These are phyloP conservation scores for Schizaphis graminum DNA, from an alignment of 2,888 invertebrate genomes.

Conservation along the genomic window DNA sequence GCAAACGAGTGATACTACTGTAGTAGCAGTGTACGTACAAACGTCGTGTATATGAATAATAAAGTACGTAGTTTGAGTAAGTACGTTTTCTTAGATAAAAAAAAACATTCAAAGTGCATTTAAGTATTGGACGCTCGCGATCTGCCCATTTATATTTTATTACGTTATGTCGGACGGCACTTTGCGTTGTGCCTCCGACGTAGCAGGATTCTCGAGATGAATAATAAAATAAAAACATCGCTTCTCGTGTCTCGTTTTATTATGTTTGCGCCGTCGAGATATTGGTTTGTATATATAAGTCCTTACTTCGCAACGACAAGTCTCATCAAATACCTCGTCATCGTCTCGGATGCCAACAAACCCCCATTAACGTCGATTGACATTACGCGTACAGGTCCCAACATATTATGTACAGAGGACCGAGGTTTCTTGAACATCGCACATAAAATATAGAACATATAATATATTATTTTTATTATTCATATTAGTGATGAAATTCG, in stretches of 20 bases:
- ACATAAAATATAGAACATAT: not conserved
- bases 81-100: not conserved
- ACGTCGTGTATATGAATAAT: not conserved
- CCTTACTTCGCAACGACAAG: not conserved
- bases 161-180: not conserved
- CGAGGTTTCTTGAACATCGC: not conserved
- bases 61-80: not conserved
- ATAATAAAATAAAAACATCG: not conserved
- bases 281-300: not conserved
- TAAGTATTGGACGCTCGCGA: not conserved
- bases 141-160: not conserved
- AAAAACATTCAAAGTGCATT: not conserved
- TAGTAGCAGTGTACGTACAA: not conserved
- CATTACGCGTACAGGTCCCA: not conserved
- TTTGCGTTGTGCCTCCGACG: not conserved
- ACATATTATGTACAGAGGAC: not conserved
- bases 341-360: not conserved
- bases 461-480: not conserved
- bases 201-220: not conserved
- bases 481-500: not conserved
- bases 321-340: not conserved
- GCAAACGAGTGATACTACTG: not conserved
- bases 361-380: not conserved
- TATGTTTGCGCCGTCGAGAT: not conserved
- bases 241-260: not conserved